A percentile compares a stretch with the other conserved stretches of the same genome.
Evolutionary conservation across 2,797 vertebrate species (phyloP).

Genomic region (Esox masquinongy): DNA sequence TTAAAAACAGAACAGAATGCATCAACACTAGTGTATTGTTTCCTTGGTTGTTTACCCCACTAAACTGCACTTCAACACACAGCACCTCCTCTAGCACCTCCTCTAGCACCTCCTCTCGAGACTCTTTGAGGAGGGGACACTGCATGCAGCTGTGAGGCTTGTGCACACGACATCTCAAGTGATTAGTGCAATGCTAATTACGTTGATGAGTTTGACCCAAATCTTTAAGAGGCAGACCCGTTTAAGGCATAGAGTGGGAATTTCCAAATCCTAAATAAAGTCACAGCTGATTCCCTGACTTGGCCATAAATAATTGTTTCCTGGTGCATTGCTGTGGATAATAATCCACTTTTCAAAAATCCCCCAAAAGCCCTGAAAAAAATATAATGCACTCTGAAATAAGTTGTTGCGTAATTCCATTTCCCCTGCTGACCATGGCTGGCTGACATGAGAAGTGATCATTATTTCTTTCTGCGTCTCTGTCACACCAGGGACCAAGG

Average conservation of each 20-base stretch:
- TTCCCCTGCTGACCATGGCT: constrained; percentile 32
- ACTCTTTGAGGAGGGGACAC: constrained; percentile 46
- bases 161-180: constrained; percentile 53
- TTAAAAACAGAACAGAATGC: constrained; percentile 45
- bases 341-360: constrained; percentile 47
- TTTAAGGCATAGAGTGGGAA: constrained; percentile 57
- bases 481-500: constrained; percentile 35
- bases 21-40: constrained; percentile 46
- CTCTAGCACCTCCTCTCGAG: constrained; percentile 39
- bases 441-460: constrained; percentile 51
- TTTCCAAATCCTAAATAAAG: constrained; percentile 65
- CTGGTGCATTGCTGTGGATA: constrained; percentile 39
- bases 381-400: constrained; percentile 27
- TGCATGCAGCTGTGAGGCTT: constrained; percentile 59
- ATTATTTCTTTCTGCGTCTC: constrained; percentile 48
- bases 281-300: constrained; percentile 60
- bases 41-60: constrained; percentile 18
- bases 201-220: constrained; percentile 74
- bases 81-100: constrained; percentile 28
- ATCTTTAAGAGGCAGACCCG: constrained; percentile 60
- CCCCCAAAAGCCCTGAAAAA: constrained; percentile 25
- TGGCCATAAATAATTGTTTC: constrained; percentile 47
- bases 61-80: constrained; percentile 1
- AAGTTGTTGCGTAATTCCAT: constrained; percentile 53
- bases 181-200: constrained; percentile 70